Evolutionary conservation across 2,888 invertebrate genomes (phyloP), one percentile per base, ranked within the genome.

Genomic region (Cetonia aurata): DNA sequence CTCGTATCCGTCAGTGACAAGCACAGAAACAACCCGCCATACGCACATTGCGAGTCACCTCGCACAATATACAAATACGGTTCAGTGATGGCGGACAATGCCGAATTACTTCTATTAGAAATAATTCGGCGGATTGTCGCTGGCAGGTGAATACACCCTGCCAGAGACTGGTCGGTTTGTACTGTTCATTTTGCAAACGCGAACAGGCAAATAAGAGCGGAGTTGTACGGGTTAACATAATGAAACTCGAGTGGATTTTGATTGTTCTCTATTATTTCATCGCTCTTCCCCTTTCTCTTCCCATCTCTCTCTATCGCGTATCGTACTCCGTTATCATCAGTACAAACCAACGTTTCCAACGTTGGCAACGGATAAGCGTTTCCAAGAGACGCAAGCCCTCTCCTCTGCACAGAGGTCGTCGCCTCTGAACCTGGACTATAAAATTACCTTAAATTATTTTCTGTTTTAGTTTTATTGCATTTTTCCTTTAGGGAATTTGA

Each of bases 211-310:
- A 41, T 50, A 65, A 65, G 50, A 42, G 62, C 46, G 48, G 48
- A 25, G 50, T 65, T 50, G 62, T 33, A 41, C 50, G 60, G 57
- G 69, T 69, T 69, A 69, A 60, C 53, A 50, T 69, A 69, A 69
- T 69, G 60, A 50, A 60, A 60, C 60, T 69, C 60, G 60, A 69
- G 59, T 69, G 44, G 67, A 67, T 67, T 67, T 48, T 67, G 56
- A 67, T 67, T 48, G 67, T 67, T 67, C 67, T 48, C 56, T 57
- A 56, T 55, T 48, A 48, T 48, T 48, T 15, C 46, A 12, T 46
- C 44, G 67, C 37, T 44, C 55, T 44, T 60, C 37, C 57, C 17
- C 19, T 42, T 44, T 19, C 57, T 10, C 17, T 17, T 42, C 10
- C 9, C 19, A 10, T 10, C 17, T 41, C 17, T 42, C n/a, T 48